phyloP scores from a whole-genome alignment of 2,797 vertebrate genomes.

The Poeciliopsis paucimaculata region DNA sequence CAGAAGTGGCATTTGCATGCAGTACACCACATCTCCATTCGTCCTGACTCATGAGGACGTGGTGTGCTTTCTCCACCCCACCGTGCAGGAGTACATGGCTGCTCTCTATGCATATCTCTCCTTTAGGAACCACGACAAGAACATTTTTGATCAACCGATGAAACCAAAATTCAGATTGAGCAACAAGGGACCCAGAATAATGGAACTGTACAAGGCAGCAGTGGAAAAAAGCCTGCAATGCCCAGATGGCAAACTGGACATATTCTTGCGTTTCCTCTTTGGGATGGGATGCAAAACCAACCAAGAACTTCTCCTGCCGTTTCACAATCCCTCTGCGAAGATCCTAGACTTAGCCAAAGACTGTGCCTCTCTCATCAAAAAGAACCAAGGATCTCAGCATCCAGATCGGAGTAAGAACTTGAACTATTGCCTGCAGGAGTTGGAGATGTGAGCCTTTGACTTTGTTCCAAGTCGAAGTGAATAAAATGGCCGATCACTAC shows the following conservation, averaged over 20 bases:
- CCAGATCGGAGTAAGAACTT: conserved; percentile 58
- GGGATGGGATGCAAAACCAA: conserved; percentile 69
- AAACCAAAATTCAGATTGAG: conserved; percentile 41
- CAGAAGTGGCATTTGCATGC: conserved; percentile 67
- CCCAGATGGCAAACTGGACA: conserved; percentile 63
- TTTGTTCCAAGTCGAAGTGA: background rate
- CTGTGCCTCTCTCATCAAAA: conserved; percentile 61
- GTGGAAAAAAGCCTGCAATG: conserved; percentile 65
- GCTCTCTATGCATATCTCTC: conserved; percentile 75
- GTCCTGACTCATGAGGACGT: conserved; percentile 64
- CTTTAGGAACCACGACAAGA: conserved; percentile 64
- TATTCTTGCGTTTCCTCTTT: conserved; percentile 79
- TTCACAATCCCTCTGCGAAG: conserved; percentile 36
- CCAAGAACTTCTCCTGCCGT: conserved; percentile 59
- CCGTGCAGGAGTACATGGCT: conserved; percentile 81
- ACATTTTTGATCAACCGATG: conserved; percentile 49
- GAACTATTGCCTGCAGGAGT: conserved; percentile 70
- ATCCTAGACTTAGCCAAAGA: conserved; percentile 36
- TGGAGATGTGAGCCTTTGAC: conserved; percentile 30
- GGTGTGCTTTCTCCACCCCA: conserved; percentile 78
- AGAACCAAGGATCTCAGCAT: conserved; percentile 50
- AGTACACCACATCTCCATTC: conserved; percentile 52
- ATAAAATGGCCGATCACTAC: background rate
- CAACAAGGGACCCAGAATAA: conserved; percentile 37
- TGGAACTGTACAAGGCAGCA: conserved; percentile 64